Evolutionary conservation across 2,888 invertebrate species (phyloP).

Genomic region (Parthenolecanium corni): DNA sequence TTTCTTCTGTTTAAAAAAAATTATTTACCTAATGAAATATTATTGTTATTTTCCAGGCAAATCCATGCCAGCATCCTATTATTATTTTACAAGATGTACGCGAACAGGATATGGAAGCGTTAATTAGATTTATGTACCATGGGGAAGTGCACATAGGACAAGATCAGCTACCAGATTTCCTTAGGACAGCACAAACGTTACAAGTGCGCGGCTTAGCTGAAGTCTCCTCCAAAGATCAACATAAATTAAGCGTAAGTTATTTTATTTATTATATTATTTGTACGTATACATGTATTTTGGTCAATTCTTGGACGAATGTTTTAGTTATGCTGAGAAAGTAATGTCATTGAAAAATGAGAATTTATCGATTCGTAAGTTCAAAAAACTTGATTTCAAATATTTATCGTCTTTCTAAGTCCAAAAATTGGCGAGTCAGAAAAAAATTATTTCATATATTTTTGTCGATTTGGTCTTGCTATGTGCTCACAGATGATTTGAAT

Average conservation of each 20-base stretch:
- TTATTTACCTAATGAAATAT: too few species aligned
- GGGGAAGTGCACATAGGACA: constrained; percentile 63
- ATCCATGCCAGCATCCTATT: constrained; percentile 62
- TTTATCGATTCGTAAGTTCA: too few species aligned
- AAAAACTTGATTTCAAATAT: too few species aligned
- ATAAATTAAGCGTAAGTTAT: constrained; percentile 2
- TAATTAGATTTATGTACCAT: constrained; percentile 60
- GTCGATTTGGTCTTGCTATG: too few species aligned
- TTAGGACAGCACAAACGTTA: constrained; percentile 56
- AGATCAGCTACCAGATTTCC: constrained; percentile 52
- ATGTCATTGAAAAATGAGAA: not conserved
- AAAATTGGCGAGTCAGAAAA: too few species aligned
- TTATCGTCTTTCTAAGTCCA: too few species aligned
- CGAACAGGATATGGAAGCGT: constrained; percentile 51
- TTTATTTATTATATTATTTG: constrained; percentile 3
- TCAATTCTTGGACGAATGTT: too few species aligned
- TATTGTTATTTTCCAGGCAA: constrained; percentile 47
- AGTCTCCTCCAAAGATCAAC: constrained; percentile 43
- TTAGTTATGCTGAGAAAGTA: too few species aligned
- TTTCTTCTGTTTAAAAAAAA: too few species aligned
- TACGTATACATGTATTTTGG: not conserved
- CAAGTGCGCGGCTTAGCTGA: constrained; percentile 58
- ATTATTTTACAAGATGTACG: constrained; percentile 61
- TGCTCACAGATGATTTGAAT: too few species aligned
- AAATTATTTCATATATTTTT: too few species aligned